Base-by-base conservation (phyloP, 2,113 vertebrate genomes). In the Micromys minutus region DNA sequence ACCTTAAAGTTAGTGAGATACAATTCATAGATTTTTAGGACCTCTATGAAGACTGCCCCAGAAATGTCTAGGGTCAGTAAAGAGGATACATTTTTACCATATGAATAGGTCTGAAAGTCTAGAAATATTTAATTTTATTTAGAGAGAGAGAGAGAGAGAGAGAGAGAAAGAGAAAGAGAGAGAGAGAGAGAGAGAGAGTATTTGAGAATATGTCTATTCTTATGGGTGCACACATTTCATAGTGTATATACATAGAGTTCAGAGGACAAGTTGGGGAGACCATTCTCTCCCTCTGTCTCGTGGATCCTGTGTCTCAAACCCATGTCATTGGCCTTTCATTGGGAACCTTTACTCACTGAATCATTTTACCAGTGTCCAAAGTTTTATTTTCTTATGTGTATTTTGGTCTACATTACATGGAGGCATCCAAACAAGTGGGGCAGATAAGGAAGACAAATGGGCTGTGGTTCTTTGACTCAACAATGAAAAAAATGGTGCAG, bases 1-100 rank as follows among this genome's bases (percentile, higher is more conserved):
- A 10, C 45, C 63, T 16, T 29, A n/a, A 94, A 93, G 50, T 59
- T 74, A 94, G 87, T 65, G 83, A 31, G 42, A 95, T 47, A 67
- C 5, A 52, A 26, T 84, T 72, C 67, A 34, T 15, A 94, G 83
- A 89, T 80, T 42, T n/a, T 42, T 39, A 79, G 50, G 79, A 63
- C 13, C 79, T 69, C 4, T 59, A 42, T 90, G 45, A 77, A 87
- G 50, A 31, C 47, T 74, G 69, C 39, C 83, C 39, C 22, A 94
- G 71, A 47, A 90, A 67, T 39, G 42, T 17, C 47, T 57, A 21
- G 19, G 29, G 17, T 67, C 45, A 90, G 52, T 63, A 55, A 85
- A 77, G 17, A 12, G 22, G 24, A 39, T 7, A 55, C 6, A 24
- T 29, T 29, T 29, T 47, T 10, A 7, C 2, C 9, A 47, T 34